Evolutionary conservation across 1,140 invertebrate species (phyloP), one percentile per base, ranked within the genome.

Genomic region (Dreissena rostriformis): DNA sequence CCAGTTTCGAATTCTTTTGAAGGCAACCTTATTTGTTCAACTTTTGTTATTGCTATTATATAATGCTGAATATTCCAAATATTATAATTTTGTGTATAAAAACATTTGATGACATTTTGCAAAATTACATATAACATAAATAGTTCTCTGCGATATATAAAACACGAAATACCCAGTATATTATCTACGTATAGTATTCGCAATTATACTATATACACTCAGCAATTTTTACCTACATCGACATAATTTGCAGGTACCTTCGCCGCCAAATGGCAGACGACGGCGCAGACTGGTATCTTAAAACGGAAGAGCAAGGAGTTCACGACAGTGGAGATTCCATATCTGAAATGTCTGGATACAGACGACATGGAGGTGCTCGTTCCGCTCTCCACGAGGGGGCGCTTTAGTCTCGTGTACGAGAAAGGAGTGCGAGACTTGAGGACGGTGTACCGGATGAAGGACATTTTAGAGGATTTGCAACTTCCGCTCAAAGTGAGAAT

Each of bases 361-460:
- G 89, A 91, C 51, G 76, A 86, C 53, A 79, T 80, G 65, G 90
- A 90, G 52, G 81, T 92, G 1, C 79, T 91, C 19, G 74, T 92
- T 39, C 90, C 91, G 0, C 78, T 90, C 24, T 85, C 86, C 15
- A 81, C 89, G n/a, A 83, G 80, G 49, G 91, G 91, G 14, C 90
- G 88, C 73, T 92, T 92, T 68, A 89, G 89, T 82, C 82, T 88
- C 17, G 82, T 92, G 15, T 92, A 90, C 71, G 87, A 92, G 55
- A 86, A 86, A 70, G 88, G 87, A 0, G 72, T 81, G 1, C 68
- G 88, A 24, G 86, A 87, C 78, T 70, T 68, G 8, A 85, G 89
- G 70, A 85, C 88, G 19, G 86, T 92, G 8, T 92, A 90, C 72
- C 82, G 86, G 28, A 89, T 92, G 84, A 92, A 91, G 78, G 90